phyloP scores from a whole-genome alignment of 2,113 vertebrate species.

The Parus major region DNA sequence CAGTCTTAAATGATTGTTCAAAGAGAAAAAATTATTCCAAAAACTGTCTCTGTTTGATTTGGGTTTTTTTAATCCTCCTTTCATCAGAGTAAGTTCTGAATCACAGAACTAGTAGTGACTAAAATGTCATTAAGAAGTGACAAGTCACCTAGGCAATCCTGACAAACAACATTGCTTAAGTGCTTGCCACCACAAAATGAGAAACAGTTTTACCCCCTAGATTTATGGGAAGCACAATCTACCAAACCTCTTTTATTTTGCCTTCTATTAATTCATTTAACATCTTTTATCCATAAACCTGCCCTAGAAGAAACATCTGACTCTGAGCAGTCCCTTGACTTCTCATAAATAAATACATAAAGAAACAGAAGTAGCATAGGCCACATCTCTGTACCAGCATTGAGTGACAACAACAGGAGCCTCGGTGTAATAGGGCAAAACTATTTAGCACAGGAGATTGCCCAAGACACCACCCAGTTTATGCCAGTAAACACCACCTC shows the following conservation, averaged over 20 bases:
- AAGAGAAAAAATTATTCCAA: not conserved
- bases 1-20: not conserved
- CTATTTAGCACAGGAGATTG: not conserved
- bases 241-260: not conserved
- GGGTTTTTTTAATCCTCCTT: not conserved
- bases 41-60: not conserved
- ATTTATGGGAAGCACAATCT: not conserved
- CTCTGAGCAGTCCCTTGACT: not conserved
- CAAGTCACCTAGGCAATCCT: not conserved
- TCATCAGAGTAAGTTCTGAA: not conserved
- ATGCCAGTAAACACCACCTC: not conserved
- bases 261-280: not conserved
- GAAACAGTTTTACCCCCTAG: not conserved
- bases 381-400: not conserved
- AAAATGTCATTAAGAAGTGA: not conserved
- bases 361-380: not conserved
- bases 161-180: not conserved
- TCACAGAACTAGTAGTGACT: not conserved
- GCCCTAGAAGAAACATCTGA: not conserved
- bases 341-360: not conserved
- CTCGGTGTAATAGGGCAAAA: not conserved
- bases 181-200: not conserved
- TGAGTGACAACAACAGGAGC: conserved; percentile 24
- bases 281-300: not conserved
- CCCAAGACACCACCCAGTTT: not conserved